Evolutionary conservation across 2,888 invertebrate genomes (phyloP).

Genomic region (Proisotoma minuta): DNA sequence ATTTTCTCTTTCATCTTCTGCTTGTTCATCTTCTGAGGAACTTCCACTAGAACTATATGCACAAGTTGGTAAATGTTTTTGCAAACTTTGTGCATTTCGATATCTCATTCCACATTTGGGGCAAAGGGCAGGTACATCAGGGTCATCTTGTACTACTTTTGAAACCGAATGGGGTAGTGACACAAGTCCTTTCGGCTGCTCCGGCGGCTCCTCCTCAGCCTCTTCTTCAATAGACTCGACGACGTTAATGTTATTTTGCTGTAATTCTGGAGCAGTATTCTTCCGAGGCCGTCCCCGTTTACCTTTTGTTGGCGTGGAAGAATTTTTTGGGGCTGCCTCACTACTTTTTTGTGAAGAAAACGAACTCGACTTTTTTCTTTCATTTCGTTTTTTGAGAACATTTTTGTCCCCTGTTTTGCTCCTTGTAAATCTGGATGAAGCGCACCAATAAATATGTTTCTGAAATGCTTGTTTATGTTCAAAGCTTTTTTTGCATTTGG

Average conservation of each 20-base stretch:
- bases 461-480: constrained; percentile 18
- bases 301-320: too few relatives aligned
- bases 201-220: neutral
- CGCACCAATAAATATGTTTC: constrained; percentile 34
- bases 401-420: neutral
- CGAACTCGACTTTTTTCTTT: too few relatives aligned
- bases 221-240: constrained; percentile 15
- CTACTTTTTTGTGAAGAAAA: too few relatives aligned
- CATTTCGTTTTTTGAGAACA: neutral
- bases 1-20: constrained; percentile 15
- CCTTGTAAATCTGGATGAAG: constrained; percentile 1
- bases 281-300: too few relatives aligned
- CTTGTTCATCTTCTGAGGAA: constrained; percentile 56
- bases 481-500: constrained; percentile 35
- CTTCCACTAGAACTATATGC: constrained; percentile 74
- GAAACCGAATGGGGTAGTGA: neutral
- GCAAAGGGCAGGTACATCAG: constrained; percentile 28
- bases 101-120: constrained; percentile 35
- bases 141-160: neutral
- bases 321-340: too few relatives aligned
- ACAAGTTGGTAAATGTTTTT: constrained; percentile 70
- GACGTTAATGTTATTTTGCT: too few relatives aligned
- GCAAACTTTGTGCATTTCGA: constrained; percentile 72
- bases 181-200: neutral
- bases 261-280: too few relatives aligned